Percentiles rank a stretch among this genome's conserved stretches.
These are phyloP conservation scores for Drosophila meridiana DNA, from an alignment of 2,888 invertebrate species.

Conservation along the genomic window DNA sequence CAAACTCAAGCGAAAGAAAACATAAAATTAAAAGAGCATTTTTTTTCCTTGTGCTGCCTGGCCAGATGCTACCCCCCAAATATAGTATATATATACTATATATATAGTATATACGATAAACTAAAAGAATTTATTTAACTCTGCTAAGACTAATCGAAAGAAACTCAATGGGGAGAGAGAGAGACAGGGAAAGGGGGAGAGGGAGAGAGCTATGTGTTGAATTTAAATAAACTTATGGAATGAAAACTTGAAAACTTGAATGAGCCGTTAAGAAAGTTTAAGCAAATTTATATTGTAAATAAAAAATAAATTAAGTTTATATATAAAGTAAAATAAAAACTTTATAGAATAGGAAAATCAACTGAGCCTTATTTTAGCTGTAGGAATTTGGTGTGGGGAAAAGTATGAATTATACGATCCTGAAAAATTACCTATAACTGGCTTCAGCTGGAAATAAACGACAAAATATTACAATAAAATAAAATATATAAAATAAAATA, in stretches of 20 bases:
- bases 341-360: not conserved
- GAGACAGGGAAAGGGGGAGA: too few relatives aligned
- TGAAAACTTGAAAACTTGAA: not conserved
- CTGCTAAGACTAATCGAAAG: constrained; percentile 11
- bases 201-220: not conserved
- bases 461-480: too few relatives aligned
- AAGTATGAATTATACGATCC: not conserved
- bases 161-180: constrained; percentile 6
- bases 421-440: too few relatives aligned
- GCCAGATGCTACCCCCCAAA: constrained; percentile 21
- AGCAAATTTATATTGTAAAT: not conserved
- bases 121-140: constrained; percentile 21
- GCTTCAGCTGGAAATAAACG: too few relatives aligned
- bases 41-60: not conserved
- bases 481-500: too few relatives aligned
- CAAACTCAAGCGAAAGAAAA: constrained; percentile 55
- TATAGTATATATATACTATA: constrained; percentile 4
- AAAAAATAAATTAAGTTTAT: not conserved
- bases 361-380: not conserved
- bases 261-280: too few relatives aligned
- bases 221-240: not conserved
- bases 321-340: not conserved
- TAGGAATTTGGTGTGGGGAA: not conserved
- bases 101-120: constrained; percentile 10
- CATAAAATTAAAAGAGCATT: constrained; percentile 49